Base-by-base conservation (phyloP, 2,888 invertebrate genomes). In the Alloscopus bannaensis region DNA sequence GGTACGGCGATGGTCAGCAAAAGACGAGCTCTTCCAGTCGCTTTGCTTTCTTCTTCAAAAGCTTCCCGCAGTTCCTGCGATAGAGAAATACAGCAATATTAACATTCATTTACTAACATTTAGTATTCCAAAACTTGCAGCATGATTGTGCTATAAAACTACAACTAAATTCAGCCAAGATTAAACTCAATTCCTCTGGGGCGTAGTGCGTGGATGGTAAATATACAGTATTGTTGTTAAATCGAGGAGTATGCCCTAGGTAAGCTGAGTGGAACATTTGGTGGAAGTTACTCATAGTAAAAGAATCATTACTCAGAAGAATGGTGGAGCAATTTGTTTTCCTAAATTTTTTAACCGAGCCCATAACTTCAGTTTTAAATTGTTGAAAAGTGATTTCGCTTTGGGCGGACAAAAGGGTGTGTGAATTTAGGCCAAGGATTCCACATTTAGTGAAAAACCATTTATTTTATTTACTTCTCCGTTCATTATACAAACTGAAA, bases 1-100 rank as follows among this genome's bases (percentile, higher is more conserved):
- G 97, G 97, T 31, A 97, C 95, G 13, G 97, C 97, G 93, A 97
- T 96, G 4, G 97, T 95, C 20, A 98, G 89, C 66, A 97, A 89
- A 36, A 97, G 91, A 82, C 93, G 89, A 0, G 94, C 90, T 86
- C 94, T 92, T 82, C 95, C 95, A 2, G 95, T 95, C 89, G 95
- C 94, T 83, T 92, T 91, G 0, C 94, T 91, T 88, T 98, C 98
- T 76, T 93, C 90, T 69, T 97, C 94, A 87, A 97, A 97, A 87
- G 97, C 96, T 85, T 95, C 93, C 1, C 96, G 91, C 59, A 97
- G 89, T 89, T 97, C 97, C 92, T 93, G 87, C 18, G 66, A 40
- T n/a, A n/a, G n/a, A n/a, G n/a, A n/a, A n/a, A 6, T 24, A 68
- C 8, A 29, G 3, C 31, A 55, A 36, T 3, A 6, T n/a, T n/a